These are phyloP conservation scores for Cataglyphis livida DNA, from an alignment of 2,888 invertebrate genomes.

Conservation along the genomic window DNA sequence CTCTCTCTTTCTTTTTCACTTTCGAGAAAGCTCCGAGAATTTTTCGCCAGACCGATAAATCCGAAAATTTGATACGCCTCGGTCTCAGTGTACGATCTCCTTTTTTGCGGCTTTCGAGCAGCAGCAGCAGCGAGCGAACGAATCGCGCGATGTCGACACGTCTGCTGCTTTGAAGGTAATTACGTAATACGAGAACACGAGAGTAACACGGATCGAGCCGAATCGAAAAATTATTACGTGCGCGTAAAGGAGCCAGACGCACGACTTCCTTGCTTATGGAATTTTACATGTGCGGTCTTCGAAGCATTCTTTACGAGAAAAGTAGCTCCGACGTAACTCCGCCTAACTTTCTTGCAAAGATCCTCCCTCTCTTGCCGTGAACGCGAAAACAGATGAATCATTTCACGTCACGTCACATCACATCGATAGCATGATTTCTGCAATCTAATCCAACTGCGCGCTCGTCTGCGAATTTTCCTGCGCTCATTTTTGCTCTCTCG, in stretches of 20 bases:
- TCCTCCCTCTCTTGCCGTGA: neutral
- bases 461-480: neutral
- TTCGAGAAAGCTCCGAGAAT: neutral
- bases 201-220: constrained; percentile 55
- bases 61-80: constrained; percentile 52
- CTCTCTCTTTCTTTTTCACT: constrained; percentile 21
- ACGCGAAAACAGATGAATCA: constrained; percentile 61
- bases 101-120: constrained; percentile 52
- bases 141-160: constrained; percentile 48
- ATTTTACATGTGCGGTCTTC: neutral
- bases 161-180: constrained; percentile 80
- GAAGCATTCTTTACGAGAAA: neutral
- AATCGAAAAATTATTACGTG: neutral
- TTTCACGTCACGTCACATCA: constrained; percentile 33
- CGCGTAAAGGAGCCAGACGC: neutral
- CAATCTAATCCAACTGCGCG: neutral
- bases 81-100: constrained; percentile 17
- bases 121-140: constrained; percentile 10
- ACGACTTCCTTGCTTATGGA: constrained; percentile 31
- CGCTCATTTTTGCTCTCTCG: neutral
- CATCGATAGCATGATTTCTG: constrained; percentile 11
- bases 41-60: constrained; percentile 50
- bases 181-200: constrained; percentile 79
- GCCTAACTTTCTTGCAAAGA: constrained; percentile 17
- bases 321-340: neutral